Percentiles rank a stretch among this genome's conserved stretches.
phyloP scores from a whole-genome alignment of 2,797 vertebrate genomes.

The Lophius americanus region DNA sequence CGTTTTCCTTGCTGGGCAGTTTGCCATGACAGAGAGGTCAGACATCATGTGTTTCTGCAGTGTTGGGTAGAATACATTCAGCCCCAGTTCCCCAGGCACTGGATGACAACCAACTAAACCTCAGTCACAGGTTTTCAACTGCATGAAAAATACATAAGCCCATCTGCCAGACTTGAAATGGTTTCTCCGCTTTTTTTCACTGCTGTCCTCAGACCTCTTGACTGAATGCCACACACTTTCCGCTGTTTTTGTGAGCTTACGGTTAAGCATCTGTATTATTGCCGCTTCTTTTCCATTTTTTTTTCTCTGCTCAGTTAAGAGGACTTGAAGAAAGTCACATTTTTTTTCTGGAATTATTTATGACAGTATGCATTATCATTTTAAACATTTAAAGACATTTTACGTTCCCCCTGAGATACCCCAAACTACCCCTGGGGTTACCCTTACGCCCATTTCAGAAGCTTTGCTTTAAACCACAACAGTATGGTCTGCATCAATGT shows the following conservation, averaged over 20 bases:
- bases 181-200: conserved; percentile 55
- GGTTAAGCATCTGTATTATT: conserved; percentile 53
- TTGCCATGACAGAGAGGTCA: conserved; percentile 81
- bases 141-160: conserved; percentile 79
- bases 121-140: conserved; percentile 74
- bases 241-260: conserved; percentile 37
- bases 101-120: conserved; percentile 77
- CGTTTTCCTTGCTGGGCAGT: conserved; percentile 74
- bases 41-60: conserved; percentile 81
- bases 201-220: conserved; percentile 63
- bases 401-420: no score
- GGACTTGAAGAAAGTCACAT: conserved; percentile 19
- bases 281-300: conserved; percentile 32
- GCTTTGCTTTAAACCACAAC: conserved; percentile 22
- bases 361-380: no score
- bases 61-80: conserved; percentile 81
- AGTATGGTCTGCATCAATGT: conserved; percentile 23
- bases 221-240: conserved; percentile 55
- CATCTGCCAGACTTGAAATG: conserved; percentile 72
- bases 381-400: no score
- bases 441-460: no score
- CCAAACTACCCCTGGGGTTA: no score
- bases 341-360: conserved; percentile 12
- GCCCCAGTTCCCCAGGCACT: conserved; percentile 69
- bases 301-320: conserved; percentile 45